Percentiles rank a stretch among this genome's conserved stretches.
phyloP scores from a whole-genome alignment of 1,140 invertebrate genomes.

The Tribolium madens region DNA sequence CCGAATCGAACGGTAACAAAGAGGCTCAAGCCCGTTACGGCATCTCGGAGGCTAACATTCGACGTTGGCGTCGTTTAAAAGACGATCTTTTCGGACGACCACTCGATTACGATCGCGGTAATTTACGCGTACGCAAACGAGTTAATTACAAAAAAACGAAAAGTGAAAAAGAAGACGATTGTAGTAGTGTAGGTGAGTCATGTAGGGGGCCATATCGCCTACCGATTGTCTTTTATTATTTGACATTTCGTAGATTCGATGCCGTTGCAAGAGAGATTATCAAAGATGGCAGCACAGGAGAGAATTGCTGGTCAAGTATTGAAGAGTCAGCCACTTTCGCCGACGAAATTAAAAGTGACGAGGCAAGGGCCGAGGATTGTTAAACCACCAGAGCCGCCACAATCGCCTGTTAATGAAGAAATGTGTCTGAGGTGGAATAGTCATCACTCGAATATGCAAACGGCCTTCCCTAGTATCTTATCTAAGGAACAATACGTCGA shows the following conservation, averaged over 20 bases:
- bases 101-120: conserved; percentile 24
- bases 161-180: conserved; percentile 21
- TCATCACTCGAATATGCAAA: conserved; percentile 78
- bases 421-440: conserved; percentile 80
- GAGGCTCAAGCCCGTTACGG: conserved; percentile 57
- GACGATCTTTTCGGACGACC: conserved; percentile 51
- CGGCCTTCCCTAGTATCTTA: conserved; percentile 69
- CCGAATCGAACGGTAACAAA: conserved; percentile 56
- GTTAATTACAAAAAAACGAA: conserved; percentile 19
- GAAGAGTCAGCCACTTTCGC: conserved; percentile 59
- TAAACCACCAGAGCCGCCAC: conserved; percentile 41
- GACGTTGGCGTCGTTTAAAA: conserved; percentile 56
- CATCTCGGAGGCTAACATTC: conserved; percentile 57
- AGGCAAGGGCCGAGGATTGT: conserved; percentile 46
- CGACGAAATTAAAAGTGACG: conserved; percentile 61
- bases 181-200: conserved; percentile 1
- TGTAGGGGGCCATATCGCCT: too few relatives aligned
- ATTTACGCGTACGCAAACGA: conserved; percentile 11
- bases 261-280: conserved; percentile 57
- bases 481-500: conserved; percentile 70
- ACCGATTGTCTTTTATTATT: background rate
- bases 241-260: conserved; percentile 57
- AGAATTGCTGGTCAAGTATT: conserved; percentile 46
- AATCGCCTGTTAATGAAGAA: conserved; percentile 61
- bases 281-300: conserved; percentile 34